These are phyloP conservation scores for Callocephalon fimbriatum DNA, from an alignment of 2,113 vertebrate species.

Conservation along the genomic window DNA sequence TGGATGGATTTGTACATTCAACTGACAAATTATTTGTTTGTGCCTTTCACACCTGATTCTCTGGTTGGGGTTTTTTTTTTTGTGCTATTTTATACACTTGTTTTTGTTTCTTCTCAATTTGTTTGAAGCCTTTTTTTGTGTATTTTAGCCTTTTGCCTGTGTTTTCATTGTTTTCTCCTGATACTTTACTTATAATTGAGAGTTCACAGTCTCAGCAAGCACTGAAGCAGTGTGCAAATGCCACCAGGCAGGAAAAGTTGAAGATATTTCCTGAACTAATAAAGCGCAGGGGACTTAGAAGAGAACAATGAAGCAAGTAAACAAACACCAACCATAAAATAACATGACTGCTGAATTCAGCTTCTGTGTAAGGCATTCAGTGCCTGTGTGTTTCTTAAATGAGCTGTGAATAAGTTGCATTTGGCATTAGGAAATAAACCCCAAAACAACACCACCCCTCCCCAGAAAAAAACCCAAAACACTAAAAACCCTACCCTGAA, in stretches of 20 bases:
- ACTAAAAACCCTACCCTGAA: not conserved
- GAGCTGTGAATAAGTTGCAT: not conserved
- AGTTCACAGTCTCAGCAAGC: constrained; percentile 43
- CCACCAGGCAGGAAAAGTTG: constrained; percentile 49
- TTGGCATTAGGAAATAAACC: not conserved
- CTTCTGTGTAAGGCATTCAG: not conserved
- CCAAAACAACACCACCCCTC: too few species aligned
- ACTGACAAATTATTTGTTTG: constrained; percentile 59
- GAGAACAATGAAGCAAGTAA: constrained; percentile 34
- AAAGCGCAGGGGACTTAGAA: constrained; percentile 53
- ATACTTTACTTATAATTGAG: constrained; percentile 68
- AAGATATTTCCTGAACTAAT: constrained; percentile 61
- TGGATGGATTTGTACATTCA: constrained; percentile 60
- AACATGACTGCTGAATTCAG: not conserved
- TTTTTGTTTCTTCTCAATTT: constrained; percentile 71
- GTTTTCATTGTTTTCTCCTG: constrained; percentile 55
- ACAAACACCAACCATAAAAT: constrained; percentile 29
- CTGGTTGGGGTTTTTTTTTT: not conserved
- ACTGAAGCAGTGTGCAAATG: constrained; percentile 26
- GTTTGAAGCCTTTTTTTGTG: constrained; percentile 71
- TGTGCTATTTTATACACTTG: constrained; percentile 66
- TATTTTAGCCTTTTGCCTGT: constrained; percentile 64
- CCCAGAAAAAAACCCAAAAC: not conserved
- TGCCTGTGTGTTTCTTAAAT: constrained; percentile 1
- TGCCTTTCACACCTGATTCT: constrained; percentile 71